These are phyloP conservation scores for Paracyclopina nana DNA, from an alignment of 1,140 invertebrate genomes.

Conservation along the genomic window DNA sequence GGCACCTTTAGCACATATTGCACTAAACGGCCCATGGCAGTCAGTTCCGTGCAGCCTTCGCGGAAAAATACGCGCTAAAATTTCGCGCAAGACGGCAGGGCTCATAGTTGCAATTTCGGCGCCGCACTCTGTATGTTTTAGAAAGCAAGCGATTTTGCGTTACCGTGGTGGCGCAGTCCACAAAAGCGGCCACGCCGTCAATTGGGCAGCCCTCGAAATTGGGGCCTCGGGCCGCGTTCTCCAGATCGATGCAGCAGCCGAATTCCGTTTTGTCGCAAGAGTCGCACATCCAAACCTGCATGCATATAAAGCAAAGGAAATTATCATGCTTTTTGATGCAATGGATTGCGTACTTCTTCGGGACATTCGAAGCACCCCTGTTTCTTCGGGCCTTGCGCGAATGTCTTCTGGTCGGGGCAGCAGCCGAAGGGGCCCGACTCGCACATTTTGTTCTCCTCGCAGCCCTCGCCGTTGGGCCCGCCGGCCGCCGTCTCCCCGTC, in stretches of 20 bases:
- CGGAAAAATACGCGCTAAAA: too few species aligned
- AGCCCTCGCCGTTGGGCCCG: constrained; percentile 19
- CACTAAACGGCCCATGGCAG: too few species aligned
- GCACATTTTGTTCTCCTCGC: constrained; percentile 22
- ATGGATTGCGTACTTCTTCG: constrained; percentile 9
- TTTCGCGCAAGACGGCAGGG: too few species aligned
- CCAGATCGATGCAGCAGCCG: constrained; percentile 17
- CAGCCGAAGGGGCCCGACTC: constrained; percentile 39
- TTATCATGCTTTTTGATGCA: constrained; percentile 8
- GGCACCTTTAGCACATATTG: too few species aligned
- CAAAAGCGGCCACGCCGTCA: not conserved
- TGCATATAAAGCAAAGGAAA: not conserved
- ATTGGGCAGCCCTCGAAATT: constrained; percentile 25
- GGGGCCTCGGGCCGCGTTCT: constrained; percentile 19
- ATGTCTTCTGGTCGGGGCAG: constrained; percentile 46
- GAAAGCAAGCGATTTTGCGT: too few species aligned
- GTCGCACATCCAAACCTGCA: constrained; percentile 8
- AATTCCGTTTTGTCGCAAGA: constrained; percentile 16
- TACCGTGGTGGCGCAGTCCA: not conserved
- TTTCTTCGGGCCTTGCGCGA: constrained; percentile 24
- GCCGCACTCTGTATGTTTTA: too few species aligned
- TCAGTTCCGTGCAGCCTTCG: too few species aligned
- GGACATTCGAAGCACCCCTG: constrained; percentile 23
- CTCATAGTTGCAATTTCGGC: too few species aligned
- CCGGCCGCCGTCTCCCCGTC: constrained; percentile 28